phyloP scores from a whole-genome alignment of 2,888 invertebrate species.

The Amiota mariae region DNA sequence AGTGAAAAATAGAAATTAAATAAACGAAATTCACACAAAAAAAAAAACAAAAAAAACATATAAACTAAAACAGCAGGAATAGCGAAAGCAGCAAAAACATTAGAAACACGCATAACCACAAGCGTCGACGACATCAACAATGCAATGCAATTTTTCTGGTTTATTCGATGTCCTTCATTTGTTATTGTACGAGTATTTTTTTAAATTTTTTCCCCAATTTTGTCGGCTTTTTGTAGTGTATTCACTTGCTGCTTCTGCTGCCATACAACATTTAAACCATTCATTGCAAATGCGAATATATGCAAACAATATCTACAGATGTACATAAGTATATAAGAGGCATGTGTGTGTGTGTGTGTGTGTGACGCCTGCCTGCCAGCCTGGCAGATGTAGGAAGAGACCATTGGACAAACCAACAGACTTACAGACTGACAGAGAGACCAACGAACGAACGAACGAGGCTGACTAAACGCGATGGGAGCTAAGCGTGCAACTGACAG shows the following conservation, averaged over 20 bases:
- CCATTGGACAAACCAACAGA: too few species aligned
- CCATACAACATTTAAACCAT: too few species aligned
- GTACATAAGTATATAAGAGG: background rate
- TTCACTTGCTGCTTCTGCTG: too few species aligned
- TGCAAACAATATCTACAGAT: background rate
- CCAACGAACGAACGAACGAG: too few species aligned
- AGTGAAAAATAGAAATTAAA: background rate
- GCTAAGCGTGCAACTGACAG: conserved; percentile 5
- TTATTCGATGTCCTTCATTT: background rate
- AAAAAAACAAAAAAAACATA: too few species aligned
- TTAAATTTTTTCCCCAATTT: too few species aligned
- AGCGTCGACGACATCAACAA: background rate
- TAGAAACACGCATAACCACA: background rate
- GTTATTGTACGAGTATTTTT: background rate
- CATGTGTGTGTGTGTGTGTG: too few species aligned
- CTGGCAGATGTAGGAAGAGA: too few species aligned
- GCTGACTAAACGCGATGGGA: too few species aligned
- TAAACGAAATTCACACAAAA: background rate
- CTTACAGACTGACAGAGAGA: too few species aligned
- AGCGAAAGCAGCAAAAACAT: background rate
- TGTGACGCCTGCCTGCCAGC: too few species aligned
- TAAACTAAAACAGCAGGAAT: background rate
- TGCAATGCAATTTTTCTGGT: background rate
- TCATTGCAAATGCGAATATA: background rate
- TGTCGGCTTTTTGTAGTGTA: too few species aligned